phyloP scores from a whole-genome alignment of 2,888 invertebrate genomes.

The Epirrita christyi region DNA sequence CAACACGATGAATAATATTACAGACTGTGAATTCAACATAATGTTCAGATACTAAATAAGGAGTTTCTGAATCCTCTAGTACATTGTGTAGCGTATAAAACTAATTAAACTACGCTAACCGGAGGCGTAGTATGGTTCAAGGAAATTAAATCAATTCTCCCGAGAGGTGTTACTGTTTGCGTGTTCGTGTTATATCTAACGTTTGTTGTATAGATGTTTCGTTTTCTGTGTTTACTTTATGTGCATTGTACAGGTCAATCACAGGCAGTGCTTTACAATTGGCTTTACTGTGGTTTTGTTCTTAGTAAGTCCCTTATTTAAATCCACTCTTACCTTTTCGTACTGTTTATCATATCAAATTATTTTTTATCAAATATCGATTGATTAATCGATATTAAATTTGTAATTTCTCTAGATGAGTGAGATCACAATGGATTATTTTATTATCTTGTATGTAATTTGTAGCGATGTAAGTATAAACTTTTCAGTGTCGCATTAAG shows the following conservation, averaged over 20 bases:
- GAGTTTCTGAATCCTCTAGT: slow-evolving; percentile 16
- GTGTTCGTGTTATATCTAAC: slow-evolving; percentile 10
- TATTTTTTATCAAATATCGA: no score
- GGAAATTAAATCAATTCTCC: slow-evolving; percentile 36
- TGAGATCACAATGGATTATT: not conserved
- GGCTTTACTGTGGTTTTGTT: no score
- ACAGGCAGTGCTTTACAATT: no score
- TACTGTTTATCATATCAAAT: no score
- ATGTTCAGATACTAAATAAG: slow-evolving; percentile 8
- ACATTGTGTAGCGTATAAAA: slow-evolving; percentile 29
- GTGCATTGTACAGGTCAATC: no score
- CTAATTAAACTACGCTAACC: slow-evolving; percentile 33
- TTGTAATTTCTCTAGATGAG: no score
- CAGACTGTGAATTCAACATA: slow-evolving; percentile 12
- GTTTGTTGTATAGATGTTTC: no score
- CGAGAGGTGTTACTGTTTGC: slow-evolving; percentile 7
- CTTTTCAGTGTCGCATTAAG: not conserved
- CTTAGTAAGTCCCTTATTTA: no score
- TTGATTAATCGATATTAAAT: no score
- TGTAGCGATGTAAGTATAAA: no score
- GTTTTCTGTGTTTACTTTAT: no score
- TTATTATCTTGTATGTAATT: not conserved
- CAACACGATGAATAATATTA: slow-evolving; percentile 16
- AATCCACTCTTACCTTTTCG: no score
- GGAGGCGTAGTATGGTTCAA: slow-evolving; percentile 9